Percentiles rank a stretch among this genome's conserved stretches.
Conservation (phyloP, 1,140 invertebrate genomes). For the Diploscapter pachys region DNA sequence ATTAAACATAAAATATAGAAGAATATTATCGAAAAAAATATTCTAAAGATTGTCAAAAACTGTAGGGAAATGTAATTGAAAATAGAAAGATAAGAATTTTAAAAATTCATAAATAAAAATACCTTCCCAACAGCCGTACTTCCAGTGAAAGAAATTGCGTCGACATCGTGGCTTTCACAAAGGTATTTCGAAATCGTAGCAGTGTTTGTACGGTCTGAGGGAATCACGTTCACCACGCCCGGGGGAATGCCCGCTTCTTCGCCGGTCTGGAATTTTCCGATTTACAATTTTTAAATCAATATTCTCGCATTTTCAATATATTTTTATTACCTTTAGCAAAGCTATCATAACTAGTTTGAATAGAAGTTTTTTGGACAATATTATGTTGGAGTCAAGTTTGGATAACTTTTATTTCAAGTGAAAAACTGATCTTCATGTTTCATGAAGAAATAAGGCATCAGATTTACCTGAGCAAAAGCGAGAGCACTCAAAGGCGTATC, state of each 20-base stretch:
- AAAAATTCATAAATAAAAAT: not conserved
- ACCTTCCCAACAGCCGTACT: constrained; percentile 63
- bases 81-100: constrained; percentile 1
- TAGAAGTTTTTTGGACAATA: no score
- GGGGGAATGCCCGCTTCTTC: constrained; percentile 65
- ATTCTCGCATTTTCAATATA: no score
- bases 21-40: constrained; percentile 16
- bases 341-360: no score
- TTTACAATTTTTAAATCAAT: constrained; percentile 7
- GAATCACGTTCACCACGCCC: constrained; percentile 83
- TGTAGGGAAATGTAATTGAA: constrained; percentile 1
- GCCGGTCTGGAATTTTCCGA: constrained; percentile 60
- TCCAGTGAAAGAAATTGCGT: constrained; percentile 89
- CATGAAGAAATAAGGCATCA: constrained; percentile 5
- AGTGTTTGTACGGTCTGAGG: constrained; percentile 74
- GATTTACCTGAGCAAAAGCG: constrained; percentile 70
- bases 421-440: not conserved
- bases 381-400: no score
- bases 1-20: constrained; percentile 34
- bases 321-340: no score
- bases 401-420: no score
- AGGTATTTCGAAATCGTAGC: constrained; percentile 77
- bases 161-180: constrained; percentile 78
- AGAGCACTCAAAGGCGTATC: constrained; percentile 92
- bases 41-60: not conserved